Conservation (phyloP, 2,113 vertebrate genomes). For the Stercorarius parasiticus region DNA sequence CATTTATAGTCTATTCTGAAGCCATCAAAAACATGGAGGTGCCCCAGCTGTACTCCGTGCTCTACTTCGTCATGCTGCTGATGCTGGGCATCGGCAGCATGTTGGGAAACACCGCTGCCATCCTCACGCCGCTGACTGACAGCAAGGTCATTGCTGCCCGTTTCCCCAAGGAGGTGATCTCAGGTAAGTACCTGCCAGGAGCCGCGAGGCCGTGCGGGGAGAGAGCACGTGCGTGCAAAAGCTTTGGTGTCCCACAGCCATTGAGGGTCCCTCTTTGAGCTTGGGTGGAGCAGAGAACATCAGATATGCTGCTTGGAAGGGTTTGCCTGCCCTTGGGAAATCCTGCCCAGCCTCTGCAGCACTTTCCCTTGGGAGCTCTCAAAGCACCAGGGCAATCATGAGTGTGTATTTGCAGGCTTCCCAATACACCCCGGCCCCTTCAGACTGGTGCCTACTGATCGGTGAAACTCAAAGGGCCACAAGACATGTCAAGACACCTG, state of each 20-base stretch:
- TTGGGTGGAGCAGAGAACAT: not conserved
- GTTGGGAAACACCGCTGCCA: conserved; percentile 89
- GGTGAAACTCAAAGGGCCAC: not conserved
- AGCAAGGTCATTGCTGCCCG: conserved; percentile 69
- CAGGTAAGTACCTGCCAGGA: conserved; percentile 70
- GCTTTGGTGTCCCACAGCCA: not conserved
- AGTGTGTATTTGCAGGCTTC: not conserved
- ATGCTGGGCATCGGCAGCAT: conserved; percentile 93
- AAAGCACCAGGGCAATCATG: rapidly evolving
- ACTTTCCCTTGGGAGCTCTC: not conserved
- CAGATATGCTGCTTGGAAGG: not conserved
- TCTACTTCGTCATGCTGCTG: conserved; percentile 93
- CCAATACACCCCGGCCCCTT: not conserved
- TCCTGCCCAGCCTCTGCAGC: not conserved
- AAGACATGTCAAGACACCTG: not conserved
- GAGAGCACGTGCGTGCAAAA: rapidly evolving
- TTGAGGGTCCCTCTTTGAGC: not conserved
- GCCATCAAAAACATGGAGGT: conserved; percentile 93
- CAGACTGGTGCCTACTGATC: not conserved
- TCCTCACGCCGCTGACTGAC: conserved; percentile 89
- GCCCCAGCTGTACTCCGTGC: conserved; percentile 90
- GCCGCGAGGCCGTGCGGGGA: rapidly evolving
- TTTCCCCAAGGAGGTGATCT: conserved; percentile 81
- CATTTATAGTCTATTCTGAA: conserved; percentile 94
- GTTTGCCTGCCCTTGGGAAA: not conserved